Evolutionary conservation across 2,888 invertebrate species (phyloP).

Genomic region (Aspidapion aeneum): DNA sequence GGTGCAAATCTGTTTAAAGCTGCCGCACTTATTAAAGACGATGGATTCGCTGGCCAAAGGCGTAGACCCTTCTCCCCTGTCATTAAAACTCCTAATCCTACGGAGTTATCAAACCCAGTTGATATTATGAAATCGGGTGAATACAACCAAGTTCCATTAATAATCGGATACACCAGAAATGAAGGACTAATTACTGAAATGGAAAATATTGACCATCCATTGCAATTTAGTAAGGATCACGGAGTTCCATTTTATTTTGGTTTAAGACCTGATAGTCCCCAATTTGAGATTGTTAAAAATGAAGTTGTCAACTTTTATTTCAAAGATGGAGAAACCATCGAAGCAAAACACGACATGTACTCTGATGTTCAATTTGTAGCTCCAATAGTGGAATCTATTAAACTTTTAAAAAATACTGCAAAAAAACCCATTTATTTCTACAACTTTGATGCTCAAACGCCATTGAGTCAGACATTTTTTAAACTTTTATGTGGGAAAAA

Average conservation of each 20-base stretch:
- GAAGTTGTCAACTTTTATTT: conserved; percentile 6
- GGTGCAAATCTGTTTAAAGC: background rate
- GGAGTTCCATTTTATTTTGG: background rate
- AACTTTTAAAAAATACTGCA: conserved; percentile 2
- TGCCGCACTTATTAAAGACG: background rate
- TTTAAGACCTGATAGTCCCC: background rate
- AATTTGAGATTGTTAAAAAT: background rate
- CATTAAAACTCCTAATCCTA: conserved; percentile 25
- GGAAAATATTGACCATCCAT: background rate
- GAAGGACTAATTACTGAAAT: conserved; percentile 33
- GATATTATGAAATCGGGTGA: conserved; percentile 35
- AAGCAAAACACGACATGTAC: background rate
- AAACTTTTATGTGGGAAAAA: background rate
- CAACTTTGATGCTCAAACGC: background rate
- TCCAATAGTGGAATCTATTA: conserved; percentile 13
- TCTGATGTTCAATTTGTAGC: conserved; percentile 13
- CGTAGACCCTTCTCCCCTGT: conserved; percentile 29
- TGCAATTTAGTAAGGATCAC: background rate
- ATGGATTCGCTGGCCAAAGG: background rate
- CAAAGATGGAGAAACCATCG: conserved; percentile 3
- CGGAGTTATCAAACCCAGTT: conserved; percentile 36
- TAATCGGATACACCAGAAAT: conserved; percentile 39
- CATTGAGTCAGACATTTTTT: background rate
- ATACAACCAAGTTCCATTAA: conserved; percentile 41
- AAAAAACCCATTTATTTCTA: conserved; percentile 17